Evolutionary conservation across 2,113 vertebrate species (phyloP).

Genomic region (Campylomormyrus numenius): DNA sequence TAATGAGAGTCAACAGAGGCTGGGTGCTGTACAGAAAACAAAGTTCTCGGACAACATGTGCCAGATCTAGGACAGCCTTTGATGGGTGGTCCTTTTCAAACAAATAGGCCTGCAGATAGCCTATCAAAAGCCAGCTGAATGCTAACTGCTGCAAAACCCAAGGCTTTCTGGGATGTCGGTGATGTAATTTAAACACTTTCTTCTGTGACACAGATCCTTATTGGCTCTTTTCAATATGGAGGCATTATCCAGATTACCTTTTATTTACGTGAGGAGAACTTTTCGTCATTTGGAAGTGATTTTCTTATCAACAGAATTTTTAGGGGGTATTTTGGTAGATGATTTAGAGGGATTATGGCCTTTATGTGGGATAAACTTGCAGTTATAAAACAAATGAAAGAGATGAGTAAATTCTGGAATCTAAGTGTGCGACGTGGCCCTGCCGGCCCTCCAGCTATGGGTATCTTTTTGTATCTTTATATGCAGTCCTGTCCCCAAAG

Average conservation of each 20-base stretch:
- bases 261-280: neutral
- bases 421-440: neutral
- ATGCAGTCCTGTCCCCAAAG: neutral
- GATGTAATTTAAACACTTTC: conserved; percentile 14
- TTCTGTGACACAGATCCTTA: neutral
- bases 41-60: neutral
- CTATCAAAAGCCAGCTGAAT: conserved; percentile 34
- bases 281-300: neutral
- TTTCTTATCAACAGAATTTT: neutral
- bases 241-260: neutral
- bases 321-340: neutral
- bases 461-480: neutral
- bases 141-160: conserved; percentile 30
- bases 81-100: conserved; percentile 44
- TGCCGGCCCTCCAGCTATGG: neutral
- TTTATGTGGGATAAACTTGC: neutral
- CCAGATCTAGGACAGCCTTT: conserved; percentile 6
- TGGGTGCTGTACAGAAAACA: neutral
- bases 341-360: neutral
- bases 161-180: neutral
- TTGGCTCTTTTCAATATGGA: neutral
- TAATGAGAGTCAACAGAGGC: conserved; percentile 21
- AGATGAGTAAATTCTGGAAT: neutral
- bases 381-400: neutral
- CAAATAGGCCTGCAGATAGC: conserved; percentile 40